These are phyloP conservation scores for Notospermus geniculatus DNA, from an alignment of 1,140 invertebrate species.

Conservation along the genomic window DNA sequence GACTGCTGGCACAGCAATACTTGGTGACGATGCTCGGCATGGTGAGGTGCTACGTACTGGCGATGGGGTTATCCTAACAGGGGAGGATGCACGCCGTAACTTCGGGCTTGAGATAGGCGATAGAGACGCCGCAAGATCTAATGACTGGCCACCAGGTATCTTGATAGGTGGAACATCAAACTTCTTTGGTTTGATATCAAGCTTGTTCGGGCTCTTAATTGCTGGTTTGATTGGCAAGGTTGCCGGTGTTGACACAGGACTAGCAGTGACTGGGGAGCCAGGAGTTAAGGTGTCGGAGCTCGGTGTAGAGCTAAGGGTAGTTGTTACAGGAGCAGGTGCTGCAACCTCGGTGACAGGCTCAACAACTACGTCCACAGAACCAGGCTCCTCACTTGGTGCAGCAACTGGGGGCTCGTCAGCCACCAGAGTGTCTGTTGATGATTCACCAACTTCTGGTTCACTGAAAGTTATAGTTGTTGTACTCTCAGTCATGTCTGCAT, in stretches of 20 bases:
- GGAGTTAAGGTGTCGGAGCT: conserved; percentile 66
- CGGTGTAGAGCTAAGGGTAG: conserved; percentile 60
- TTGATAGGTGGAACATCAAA: conserved; percentile 13
- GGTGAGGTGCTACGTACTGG: conserved; percentile 27
- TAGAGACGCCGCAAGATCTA: conserved; percentile 19
- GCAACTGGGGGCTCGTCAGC: conserved; percentile 37
- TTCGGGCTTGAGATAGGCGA: conserved; percentile 31
- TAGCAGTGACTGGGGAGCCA: conserved; percentile 24
- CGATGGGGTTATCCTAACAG: conserved; percentile 29
- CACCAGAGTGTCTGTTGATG: conserved; percentile 34
- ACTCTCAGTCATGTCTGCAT: conserved; percentile 29
- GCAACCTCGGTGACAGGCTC: conserved; percentile 32
- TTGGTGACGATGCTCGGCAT: conserved; percentile 28
- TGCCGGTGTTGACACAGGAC: conserved; percentile 28
- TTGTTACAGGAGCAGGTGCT: conserved; percentile 43
- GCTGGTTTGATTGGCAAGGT: conserved; percentile 38
- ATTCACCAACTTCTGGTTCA: conserved; percentile 29
- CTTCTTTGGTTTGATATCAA: conserved; percentile 13
- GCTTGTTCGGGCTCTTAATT: conserved; percentile 31
- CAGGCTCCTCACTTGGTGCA: conserved; percentile 31
- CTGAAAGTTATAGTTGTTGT: conserved; percentile 23
- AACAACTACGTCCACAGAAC: conserved; percentile 12
- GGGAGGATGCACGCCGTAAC: conserved; percentile 37
- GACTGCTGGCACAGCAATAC: conserved; percentile 23
- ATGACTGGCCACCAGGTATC: conserved; percentile 15